phyloP scores from a whole-genome alignment of 30 jellyfish, hydroid and myxozoan species.

The Chrysaora quinquecirrha region DNA sequence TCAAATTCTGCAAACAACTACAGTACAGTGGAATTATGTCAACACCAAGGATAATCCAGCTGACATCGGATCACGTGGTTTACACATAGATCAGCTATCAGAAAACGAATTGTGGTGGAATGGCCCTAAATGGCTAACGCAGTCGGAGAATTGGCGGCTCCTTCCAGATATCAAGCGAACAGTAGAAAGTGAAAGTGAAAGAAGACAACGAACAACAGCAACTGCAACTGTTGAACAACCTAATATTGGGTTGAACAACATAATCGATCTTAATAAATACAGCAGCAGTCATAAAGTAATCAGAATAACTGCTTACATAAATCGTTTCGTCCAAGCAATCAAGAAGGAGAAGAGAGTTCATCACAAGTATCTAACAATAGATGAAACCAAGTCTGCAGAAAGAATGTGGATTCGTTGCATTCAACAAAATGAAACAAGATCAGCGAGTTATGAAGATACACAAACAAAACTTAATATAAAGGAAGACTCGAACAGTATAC shows the following conservation, averaged over 20 bases:
- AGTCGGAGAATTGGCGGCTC: neutral
- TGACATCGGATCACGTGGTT: slow-evolving; percentile 39
- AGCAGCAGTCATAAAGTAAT: neutral
- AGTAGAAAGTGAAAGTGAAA: neutral
- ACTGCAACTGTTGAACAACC: neutral
- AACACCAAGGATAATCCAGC: slow-evolving; percentile 36
- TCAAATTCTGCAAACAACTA: slow-evolving; percentile 5
- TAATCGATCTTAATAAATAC: neutral
- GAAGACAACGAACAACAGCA: slow-evolving; percentile 1
- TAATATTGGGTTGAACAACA: neutral
- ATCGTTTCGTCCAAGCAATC: neutral
- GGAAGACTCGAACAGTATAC: neutral
- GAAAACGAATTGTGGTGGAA: no score
- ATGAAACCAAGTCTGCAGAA: slow-evolving; percentile 5
- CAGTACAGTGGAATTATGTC: slow-evolving; percentile 9
- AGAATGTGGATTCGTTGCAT: no score
- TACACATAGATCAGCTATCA: slow-evolving; percentile 1
- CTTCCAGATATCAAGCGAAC: neutral
- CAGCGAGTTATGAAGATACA: neutral
- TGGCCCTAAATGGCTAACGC: slow-evolving; percentile 36
- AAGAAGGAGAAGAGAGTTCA: neutral
- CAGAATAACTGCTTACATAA: neutral
- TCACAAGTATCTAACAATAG: neutral
- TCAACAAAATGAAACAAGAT: neutral
- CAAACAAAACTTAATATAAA: neutral